Evolutionary conservation across 2,797 vertebrate species (phyloP), one percentile per base, ranked within the genome.

Genomic region (Cetoscarus ocellatus): DNA sequence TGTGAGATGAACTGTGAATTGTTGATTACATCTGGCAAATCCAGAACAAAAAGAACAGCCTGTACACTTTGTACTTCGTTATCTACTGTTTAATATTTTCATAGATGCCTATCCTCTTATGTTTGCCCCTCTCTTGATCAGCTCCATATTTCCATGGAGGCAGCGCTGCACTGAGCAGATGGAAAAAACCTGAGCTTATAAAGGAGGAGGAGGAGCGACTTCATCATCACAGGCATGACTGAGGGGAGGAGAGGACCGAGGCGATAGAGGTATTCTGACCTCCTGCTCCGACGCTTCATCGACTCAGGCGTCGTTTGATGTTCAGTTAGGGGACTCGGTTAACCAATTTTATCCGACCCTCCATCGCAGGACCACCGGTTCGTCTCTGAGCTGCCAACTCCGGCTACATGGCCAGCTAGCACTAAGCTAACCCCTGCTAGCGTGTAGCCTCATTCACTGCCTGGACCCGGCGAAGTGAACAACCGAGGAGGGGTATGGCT

Each of bases 341-440:
- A 1, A 0, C 38, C 18, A 8, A 36, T 10, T 0, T 45, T 3
- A 8, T 7, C 10, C n/a, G 51, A 47, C 8, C n/a, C 0, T 6
- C 42, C 4, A 3, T 3, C 5, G 53, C 5, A 48, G 34, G 19
- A 18, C 10, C 14, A 3, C 3, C 38, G 13, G 6, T 55, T 39
- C 40, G 51, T 52, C 10, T 3, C 19, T 49, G 42, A 6, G 56
- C 44, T 12, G 0, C 10, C 43, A 1, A 27, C 42, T 18, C 45
- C 7, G 35, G 56, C 68, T 80, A 27, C 34, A 90, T 83, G 86
- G 62, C 18, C 34, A 67, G 85, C 75, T 86, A 85, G 77, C 83
- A 63, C 67, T 50, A 53, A 73, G 90, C 89, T 92, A 91, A 73
- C 76, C 5, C 3, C 2, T 19, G 79, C 75, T 90, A 88, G 81